A percentile compares a stretch with the other conserved stretches of the same genome.
Evolutionary conservation across 2,113 vertebrate species (phyloP).

Genomic region (Paracanthobrama guichenoti): DNA sequence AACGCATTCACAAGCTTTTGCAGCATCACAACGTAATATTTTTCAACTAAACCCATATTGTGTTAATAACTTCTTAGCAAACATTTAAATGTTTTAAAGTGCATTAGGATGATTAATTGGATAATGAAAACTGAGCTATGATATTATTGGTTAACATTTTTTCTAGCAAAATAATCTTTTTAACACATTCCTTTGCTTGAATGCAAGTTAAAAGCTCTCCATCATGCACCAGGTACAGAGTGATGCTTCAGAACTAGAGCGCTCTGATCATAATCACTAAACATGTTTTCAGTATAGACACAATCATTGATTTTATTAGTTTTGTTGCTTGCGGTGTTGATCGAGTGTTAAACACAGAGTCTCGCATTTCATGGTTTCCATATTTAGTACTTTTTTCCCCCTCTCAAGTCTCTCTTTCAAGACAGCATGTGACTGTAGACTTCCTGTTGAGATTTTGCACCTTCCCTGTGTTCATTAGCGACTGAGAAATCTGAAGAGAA

Average conservation of each 20-base stretch:
- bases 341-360: neutral
- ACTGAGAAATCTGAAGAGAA: slow-evolving; percentile 6
- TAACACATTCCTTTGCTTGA: neutral
- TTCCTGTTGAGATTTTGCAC: slow-evolving; percentile 18
- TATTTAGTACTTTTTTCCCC: neutral
- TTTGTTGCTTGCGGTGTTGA: neutral
- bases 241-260: neutral
- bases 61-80: neutral
- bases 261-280: neutral
- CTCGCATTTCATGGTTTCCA: neutral
- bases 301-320: neutral
- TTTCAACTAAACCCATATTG: neutral
- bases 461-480: neutral
- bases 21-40: neutral
- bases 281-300: neutral
- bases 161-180: neutral
- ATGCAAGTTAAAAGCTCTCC: neutral
- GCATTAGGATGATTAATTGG: neutral
- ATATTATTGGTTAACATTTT: neutral
- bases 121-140: neutral
- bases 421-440: neutral
- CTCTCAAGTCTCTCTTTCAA: neutral
- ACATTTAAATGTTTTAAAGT: neutral
- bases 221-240: neutral
- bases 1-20: neutral